Evolutionary conservation across 2,113 vertebrate species (phyloP), one percentile per base, ranked within the genome.

Genomic region (Pogona vitticeps): DNA sequence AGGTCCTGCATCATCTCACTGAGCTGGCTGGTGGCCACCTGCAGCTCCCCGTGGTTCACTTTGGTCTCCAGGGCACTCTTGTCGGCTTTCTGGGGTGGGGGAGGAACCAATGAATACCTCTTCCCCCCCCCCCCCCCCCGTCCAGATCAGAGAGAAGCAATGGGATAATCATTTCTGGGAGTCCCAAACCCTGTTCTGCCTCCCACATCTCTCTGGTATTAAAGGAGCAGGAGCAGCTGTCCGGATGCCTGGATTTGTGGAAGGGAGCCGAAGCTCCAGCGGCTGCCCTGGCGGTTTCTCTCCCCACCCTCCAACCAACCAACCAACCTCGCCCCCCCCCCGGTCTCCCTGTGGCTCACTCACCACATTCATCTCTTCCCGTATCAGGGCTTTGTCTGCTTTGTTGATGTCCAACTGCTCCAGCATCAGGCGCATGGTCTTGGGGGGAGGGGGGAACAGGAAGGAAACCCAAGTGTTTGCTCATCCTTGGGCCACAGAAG

Each of bases 51-150:
- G 6, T 91, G 87, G 89, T 59, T 95, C 0, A 70, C 94, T 85
- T 95, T 96, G 52, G 85, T 52, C 3, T 95, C 94, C 86, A 95
- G 33, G 0, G 1, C 65, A 0, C 92, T 87, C 78, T 56, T 93
- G 63, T 95, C 94, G 0, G 93, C 95, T 94, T 96, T 97, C 96
- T 97, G 84, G 21, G 72, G 68, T 20, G 56, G 28, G 21, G 46
- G 68, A n/a, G 14, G 8, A 12, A 17, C 33, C 6, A 6, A 1
- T 2, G 31, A 23, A 31, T 56, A 6, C 12, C 17, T 17, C 31
- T 8, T 21, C 17, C 10, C 46, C 10, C 46, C 10, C 59, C 5
- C 17, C 17, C 59, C 3, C 15, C 17, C 59, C 59, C 17, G 6
- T 70, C 52, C 31, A 26, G 80, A 2, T 36, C n/a, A 52, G 46